A percentile compares a stretch with the other conserved stretches of the same genome.
phyloP scores from a whole-genome alignment of 2,888 invertebrate genomes.

The Cosmia pyralina region DNA sequence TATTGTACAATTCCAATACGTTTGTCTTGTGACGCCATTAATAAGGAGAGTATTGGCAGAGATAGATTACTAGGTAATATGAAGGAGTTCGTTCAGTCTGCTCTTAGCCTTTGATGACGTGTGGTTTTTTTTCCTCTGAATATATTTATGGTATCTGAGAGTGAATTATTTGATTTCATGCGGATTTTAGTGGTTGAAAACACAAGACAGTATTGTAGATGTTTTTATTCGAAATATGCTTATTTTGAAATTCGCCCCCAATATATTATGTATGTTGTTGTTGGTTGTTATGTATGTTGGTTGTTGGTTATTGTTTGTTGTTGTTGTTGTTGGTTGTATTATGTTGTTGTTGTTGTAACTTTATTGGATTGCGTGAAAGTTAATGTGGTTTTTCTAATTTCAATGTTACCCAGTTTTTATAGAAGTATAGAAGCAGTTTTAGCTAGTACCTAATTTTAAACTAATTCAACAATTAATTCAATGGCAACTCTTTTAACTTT shows the following conservation, averaged over 20 bases:
- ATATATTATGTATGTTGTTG: too few relatives aligned
- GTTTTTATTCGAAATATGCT: background rate
- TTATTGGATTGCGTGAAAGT: background rate
- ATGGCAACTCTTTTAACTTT: background rate
- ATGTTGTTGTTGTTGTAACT: too few relatives aligned
- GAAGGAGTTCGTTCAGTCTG: conserved; percentile 27
- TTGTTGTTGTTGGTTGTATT: too few relatives aligned
- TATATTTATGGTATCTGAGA: background rate
- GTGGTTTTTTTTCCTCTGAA: conserved; percentile 3
- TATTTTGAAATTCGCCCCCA: background rate
- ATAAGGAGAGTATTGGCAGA: conserved; percentile 66
- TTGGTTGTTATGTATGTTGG: too few relatives aligned
- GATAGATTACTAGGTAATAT: conserved; percentile 58
- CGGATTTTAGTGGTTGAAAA: background rate
- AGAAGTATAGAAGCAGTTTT: background rate
- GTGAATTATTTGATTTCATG: conserved; percentile 5
- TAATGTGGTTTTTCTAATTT: background rate
- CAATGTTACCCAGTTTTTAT: background rate
- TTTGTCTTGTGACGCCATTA: conserved; percentile 70
- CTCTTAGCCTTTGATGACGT: conserved; percentile 36
- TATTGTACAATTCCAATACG: conserved; percentile 71
- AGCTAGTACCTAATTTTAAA: background rate
- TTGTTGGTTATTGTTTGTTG: too few relatives aligned
- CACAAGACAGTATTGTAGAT: background rate
- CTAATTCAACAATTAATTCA: background rate